These are phyloP conservation scores for Anolis carolinensis DNA, from an alignment of 2,113 vertebrate species.

Conservation along the genomic window DNA sequence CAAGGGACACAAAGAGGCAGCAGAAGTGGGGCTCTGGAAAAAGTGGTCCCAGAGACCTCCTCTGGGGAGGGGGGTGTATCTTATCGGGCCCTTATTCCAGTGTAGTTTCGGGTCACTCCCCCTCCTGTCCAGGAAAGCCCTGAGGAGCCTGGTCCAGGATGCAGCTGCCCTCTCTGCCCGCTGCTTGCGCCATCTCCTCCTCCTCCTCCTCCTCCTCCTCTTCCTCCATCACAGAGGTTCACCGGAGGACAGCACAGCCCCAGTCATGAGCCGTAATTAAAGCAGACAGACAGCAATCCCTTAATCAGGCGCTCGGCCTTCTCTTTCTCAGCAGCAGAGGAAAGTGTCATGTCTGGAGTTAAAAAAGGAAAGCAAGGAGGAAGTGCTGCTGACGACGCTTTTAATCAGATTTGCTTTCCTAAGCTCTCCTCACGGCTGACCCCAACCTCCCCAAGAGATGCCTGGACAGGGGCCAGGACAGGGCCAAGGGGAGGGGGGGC, in stretches of 20 bases:
- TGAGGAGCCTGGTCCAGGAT: too few relatives aligned
- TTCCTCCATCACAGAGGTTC: neutral
- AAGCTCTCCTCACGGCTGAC: neutral
- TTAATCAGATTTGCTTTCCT: slow-evolving; percentile 12
- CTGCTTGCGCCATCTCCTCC: too few relatives aligned
- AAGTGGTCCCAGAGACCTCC: too few relatives aligned
- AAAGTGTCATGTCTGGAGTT: neutral
- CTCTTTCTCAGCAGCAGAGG: neutral
- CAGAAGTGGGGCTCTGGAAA: too few relatives aligned
- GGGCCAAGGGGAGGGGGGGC: neutral
- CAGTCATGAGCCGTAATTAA: neutral
- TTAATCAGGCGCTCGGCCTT: neutral
- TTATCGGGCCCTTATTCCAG: too few relatives aligned
- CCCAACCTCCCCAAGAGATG: neutral
- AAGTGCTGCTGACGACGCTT: neutral
- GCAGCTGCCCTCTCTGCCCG: too few relatives aligned
- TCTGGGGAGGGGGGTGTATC: too few relatives aligned
- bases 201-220: too few relatives aligned
- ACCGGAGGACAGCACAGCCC: neutral
- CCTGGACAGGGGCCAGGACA: neutral
- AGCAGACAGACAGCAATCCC: neutral
- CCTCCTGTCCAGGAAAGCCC: too few relatives aligned
- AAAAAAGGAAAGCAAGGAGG: neutral
- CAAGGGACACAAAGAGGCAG: too few relatives aligned
- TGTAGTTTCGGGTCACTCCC: too few relatives aligned